Evolutionary conservation across 2,797 vertebrate species (phyloP).

Genomic region (Fundulus diaphanus): DNA sequence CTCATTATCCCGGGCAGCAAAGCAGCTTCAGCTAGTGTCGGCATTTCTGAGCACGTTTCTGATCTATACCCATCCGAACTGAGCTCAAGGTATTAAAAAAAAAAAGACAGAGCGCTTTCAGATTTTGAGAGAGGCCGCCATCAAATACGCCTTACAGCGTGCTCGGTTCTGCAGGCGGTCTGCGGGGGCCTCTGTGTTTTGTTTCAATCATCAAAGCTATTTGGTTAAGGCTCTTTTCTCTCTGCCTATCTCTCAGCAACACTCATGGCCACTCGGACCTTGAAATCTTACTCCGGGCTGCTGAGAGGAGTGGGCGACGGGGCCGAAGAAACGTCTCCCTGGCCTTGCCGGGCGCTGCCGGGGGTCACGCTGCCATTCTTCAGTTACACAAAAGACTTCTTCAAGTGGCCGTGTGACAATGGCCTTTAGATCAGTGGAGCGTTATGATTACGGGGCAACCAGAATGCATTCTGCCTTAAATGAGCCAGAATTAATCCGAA

Average conservation of each 20-base stretch:
- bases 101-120: not conserved
- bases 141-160: conserved; percentile 45
- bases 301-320: conserved; percentile 62
- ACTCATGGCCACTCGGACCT: conserved; percentile 81
- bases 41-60: conserved; percentile 27
- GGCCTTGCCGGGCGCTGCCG: conserved; percentile 77
- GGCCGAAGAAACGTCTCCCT: conserved; percentile 71
- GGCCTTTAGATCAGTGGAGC: conserved; percentile 83
- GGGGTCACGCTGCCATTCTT: conserved; percentile 81
- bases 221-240: conserved; percentile 77
- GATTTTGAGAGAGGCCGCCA: conserved; percentile 18
- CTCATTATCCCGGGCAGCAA: conserved; percentile 18
- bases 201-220: conserved; percentile 83
- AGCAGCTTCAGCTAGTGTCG: conserved; percentile 28
- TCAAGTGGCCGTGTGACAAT: conserved; percentile 83
- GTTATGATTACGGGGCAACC: conserved; percentile 82
- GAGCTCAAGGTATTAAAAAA: conserved; percentile 40
- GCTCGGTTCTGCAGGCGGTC: conserved; percentile 64
- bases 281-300: conserved; percentile 78
- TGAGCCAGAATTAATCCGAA: conserved; percentile 82
- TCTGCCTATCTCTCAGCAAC: conserved; percentile 79
- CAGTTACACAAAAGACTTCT: conserved; percentile 82
- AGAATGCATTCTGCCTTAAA: conserved; percentile 79
- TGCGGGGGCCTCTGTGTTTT: conserved; percentile 75
- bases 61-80: conserved; percentile 26